Evolutionary conservation across 2,888 invertebrate genomes (phyloP), one percentile per base, ranked within the genome.

Genomic region (Leptinotarsa haldemani): DNA sequence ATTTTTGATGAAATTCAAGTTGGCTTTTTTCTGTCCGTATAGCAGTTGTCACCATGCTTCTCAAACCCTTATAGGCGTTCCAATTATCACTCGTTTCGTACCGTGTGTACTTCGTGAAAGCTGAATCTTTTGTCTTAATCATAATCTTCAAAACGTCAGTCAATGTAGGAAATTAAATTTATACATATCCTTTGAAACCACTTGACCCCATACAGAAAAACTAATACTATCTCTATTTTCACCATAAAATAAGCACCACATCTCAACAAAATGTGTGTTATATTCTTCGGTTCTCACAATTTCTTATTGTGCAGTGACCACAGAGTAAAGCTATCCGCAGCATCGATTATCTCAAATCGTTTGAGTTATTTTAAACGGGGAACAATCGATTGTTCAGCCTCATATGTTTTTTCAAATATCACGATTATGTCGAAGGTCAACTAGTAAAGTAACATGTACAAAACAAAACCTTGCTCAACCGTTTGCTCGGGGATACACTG

Each of bases 351-450:
- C 67, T 67, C 52, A 18, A 67, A 46, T 56, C 56, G 56, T 46
- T 58, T 58, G 56, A 68, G 30, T 58, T 30, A 53, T 56, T 68
- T 47, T 16, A 40, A 68, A 56, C 47, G 56, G 40, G 47, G 47
- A 68, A 68, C 68, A 68, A 68, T 68, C 68, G 56, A 58, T 46
- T 22, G 18, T 46, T 68, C 22, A 56, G 56, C 20, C 68, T 56
- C 56, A 68, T 68, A 52, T 67, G 15, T 68, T 47, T 53, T 58
- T 56, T 68, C 68, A 46, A 58, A 68, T 56, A 20, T 68, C 68
- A 68, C 68, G 68, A 68, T 18, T 46, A 52, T 56, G 52, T 56
- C 30, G 68, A 68, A 68, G 68, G 68, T 68, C 52, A 58, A 56
- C 68, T 20, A 30, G 47, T 68, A 47, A 56, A 68, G 68, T 40